Evolutionary conservation across 2,113 vertebrate species (phyloP).

Genomic region (Mesoclemmys tuberculata): DNA sequence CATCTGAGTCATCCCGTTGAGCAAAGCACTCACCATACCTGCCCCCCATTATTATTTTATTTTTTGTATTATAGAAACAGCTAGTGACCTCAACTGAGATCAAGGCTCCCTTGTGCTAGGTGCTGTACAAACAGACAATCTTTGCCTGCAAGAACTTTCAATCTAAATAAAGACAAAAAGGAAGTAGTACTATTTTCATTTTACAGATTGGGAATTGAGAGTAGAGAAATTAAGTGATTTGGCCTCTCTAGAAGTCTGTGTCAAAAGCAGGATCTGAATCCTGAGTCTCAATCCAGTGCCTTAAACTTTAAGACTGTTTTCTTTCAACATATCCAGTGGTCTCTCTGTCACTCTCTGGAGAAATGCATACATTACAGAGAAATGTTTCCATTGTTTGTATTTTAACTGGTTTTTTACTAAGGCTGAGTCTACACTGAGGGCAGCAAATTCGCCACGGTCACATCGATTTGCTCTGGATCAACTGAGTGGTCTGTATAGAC

Average conservation of each 20-base stretch:
- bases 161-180: neutral
- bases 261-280: neutral
- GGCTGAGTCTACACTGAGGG: too few species aligned
- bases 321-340: neutral
- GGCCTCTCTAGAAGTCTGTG: neutral
- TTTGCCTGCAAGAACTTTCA: neutral
- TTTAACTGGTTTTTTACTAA: constrained; percentile 1
- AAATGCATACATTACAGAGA: neutral
- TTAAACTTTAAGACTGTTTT: neutral
- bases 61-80: constrained; percentile 18
- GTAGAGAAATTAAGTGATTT: neutral
- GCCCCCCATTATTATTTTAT: neutral
- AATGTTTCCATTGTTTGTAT: neutral
- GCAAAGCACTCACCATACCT: neutral
- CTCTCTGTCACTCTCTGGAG: neutral
- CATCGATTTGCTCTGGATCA: too few species aligned
- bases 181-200: neutral
- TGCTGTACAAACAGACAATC: neutral
- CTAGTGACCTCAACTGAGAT: neutral
- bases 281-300: neutral
- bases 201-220: neutral
- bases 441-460: too few species aligned
- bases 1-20: neutral
- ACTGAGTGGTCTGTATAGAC: too few species aligned
- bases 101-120: neutral